phyloP scores from a whole-genome alignment of 2,113 vertebrate species.

The Etheostoma cragini region DNA sequence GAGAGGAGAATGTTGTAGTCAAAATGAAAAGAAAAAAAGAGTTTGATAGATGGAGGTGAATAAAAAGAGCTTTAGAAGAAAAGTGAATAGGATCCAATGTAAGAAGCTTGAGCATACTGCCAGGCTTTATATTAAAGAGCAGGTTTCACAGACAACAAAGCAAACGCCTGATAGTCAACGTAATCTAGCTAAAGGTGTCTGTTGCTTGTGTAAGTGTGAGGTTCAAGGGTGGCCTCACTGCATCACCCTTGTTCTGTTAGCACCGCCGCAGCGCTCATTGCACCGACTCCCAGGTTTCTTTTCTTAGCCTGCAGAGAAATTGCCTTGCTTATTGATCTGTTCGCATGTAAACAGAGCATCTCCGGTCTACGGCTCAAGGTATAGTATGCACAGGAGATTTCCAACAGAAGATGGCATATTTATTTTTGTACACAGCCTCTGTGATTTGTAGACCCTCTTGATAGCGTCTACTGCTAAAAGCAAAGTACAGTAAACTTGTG shows the following conservation, averaged over 20 bases:
- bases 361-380: conserved; percentile 52
- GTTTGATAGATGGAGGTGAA: conserved; percentile 19
- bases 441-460: conserved; percentile 57
- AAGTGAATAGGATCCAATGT: conserved; percentile 5
- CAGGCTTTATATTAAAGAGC: conserved; percentile 58
- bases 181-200: conserved; percentile 53
- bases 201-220: conserved; percentile 14
- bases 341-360: conserved; percentile 68
- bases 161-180: conserved; percentile 32
- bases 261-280: conserved; percentile 10
- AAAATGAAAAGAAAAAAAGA: conserved; percentile 25
- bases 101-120: conserved; percentile 14
- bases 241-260: conserved; percentile 53
- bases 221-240: conserved; percentile 57
- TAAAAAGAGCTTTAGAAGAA: conserved; percentile 17
- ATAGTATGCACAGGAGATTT: conserved; percentile 61
- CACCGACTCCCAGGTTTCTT: conserved; percentile 44
- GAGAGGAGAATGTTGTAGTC: conserved; percentile 43
- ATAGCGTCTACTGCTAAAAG: conserved; percentile 41
- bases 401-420: conserved; percentile 32
- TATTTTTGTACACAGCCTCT: conserved; percentile 65
- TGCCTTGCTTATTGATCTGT: conserved; percentile 65
- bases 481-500: conserved; percentile 34
- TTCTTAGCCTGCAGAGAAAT: conserved; percentile 65
- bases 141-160: conserved; percentile 49